These are phyloP conservation scores for Nannospalax galili DNA, from an alignment of 2,113 vertebrate genomes.

Conservation along the genomic window DNA sequence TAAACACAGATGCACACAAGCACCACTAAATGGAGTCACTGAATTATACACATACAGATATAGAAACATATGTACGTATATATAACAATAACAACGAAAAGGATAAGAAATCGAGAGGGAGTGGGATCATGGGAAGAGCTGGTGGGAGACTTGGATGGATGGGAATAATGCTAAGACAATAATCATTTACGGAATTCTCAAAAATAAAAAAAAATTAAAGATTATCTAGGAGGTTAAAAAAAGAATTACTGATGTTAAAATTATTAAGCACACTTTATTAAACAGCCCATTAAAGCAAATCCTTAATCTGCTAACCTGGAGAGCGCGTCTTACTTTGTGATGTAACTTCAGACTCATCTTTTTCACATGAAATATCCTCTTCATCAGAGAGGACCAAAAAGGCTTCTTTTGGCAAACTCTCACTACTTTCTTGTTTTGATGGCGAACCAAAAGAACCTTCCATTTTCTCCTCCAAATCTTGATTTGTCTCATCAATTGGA, in stretches of 20 bases:
- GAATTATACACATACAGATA: too few relatives aligned
- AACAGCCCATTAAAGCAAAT: constrained; percentile 26
- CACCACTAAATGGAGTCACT: too few relatives aligned
- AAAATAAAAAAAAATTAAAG: too few relatives aligned
- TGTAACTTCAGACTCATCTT: constrained; percentile 80
- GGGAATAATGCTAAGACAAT: too few relatives aligned
- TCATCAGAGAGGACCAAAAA: constrained; percentile 92
- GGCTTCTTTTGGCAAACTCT: constrained; percentile 90
- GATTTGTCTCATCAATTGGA: constrained; percentile 82
- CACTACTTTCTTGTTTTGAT: constrained; percentile 88
- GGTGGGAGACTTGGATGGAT: too few relatives aligned
- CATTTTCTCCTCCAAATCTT: constrained; percentile 87
- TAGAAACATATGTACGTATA: too few relatives aligned
- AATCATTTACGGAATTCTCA: too few relatives aligned
- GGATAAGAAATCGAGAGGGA: too few relatives aligned
- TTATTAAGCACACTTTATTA: not conserved
- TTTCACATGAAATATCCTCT: constrained; percentile 88
- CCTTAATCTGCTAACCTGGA: constrained; percentile 82
- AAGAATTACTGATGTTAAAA: not conserved
- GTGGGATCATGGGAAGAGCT: too few relatives aligned
- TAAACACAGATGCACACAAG: too few relatives aligned
- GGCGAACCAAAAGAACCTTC: constrained; percentile 86
- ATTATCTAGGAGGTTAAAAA: too few relatives aligned
- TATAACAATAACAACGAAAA: too few relatives aligned
- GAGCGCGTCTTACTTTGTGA: constrained; percentile 72